Evolutionary conservation across 2,888 invertebrate species (phyloP).

Genomic region (Perithous albicinctus): DNA sequence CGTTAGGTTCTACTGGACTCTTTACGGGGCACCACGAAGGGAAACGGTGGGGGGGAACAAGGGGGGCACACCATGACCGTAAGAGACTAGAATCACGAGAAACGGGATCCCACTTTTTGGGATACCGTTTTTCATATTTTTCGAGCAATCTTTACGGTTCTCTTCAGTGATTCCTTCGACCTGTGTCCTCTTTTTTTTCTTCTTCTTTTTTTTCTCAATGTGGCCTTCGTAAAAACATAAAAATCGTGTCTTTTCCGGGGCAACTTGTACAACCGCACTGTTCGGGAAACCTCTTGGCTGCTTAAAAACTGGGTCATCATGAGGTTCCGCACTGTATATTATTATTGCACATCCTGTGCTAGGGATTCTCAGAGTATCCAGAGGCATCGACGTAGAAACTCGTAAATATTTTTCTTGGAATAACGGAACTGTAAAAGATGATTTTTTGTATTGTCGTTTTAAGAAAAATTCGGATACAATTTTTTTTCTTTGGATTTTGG

Average conservation of each 20-base stretch:
- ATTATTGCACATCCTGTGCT: conserved; percentile 38
- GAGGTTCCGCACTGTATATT: conserved; percentile 32
- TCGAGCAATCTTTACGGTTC: conserved; percentile 56
- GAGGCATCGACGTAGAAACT: conserved; percentile 7
- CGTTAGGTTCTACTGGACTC: conserved; percentile 73
- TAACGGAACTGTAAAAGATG: not conserved
- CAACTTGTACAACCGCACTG: conserved; percentile 10
- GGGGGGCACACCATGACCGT: conserved; percentile 46
- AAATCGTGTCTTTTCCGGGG: conserved; percentile 45
- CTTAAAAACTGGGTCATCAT: conserved; percentile 63
- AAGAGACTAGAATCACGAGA: conserved; percentile 63
- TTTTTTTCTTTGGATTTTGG: not conserved
- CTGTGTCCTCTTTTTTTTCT: conserved; percentile 60
- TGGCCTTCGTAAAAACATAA: conserved; percentile 63
- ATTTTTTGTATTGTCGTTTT: conserved; percentile 7
- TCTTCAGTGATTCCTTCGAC: conserved; percentile 38
- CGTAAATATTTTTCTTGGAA: conserved; percentile 53
- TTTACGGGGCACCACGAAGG: conserved; percentile 5
- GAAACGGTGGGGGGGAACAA: not conserved
- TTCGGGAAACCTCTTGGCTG: conserved; percentile 26
- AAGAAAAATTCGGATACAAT: not conserved
- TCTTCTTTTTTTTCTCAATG: no score
- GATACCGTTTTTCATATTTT: conserved; percentile 78
- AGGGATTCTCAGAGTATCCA: conserved; percentile 8
- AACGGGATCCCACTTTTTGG: conserved; percentile 80